Evolutionary conservation across 2,113 vertebrate species (phyloP).

Genomic region (Rhabdomys dilectus): DNA sequence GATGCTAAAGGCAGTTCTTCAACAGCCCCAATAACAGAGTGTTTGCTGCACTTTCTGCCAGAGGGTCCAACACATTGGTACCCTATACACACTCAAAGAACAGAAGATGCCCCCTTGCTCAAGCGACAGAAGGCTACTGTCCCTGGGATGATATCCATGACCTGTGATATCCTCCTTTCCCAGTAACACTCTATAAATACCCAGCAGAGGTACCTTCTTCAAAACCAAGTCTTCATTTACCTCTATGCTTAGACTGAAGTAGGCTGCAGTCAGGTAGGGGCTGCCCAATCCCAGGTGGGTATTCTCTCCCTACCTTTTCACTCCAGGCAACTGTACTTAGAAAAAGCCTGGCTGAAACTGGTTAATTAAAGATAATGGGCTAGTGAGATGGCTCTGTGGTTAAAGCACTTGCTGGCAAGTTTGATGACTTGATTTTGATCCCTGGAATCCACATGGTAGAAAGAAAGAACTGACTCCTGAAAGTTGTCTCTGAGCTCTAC

Average conservation of each 20-base stretch:
- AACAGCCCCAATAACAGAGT: background rate
- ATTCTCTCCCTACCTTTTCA: background rate
- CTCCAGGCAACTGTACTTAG: background rate
- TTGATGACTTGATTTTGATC: background rate
- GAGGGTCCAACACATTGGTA: conserved; percentile 70
- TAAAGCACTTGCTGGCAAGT: background rate
- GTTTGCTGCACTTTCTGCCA: conserved; percentile 75
- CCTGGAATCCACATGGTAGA: background rate
- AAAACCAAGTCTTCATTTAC: background rate
- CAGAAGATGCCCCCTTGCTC: conserved; percentile 82
- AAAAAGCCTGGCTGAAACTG: background rate
- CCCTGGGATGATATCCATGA: background rate
- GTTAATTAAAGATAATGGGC: background rate
- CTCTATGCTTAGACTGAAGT: background rate
- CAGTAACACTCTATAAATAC: background rate
- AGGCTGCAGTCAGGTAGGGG: background rate
- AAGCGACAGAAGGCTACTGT: background rate
- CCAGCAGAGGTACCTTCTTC: background rate
- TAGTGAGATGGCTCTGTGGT: background rate
- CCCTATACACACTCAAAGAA: conserved; percentile 87
- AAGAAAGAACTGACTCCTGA: background rate
- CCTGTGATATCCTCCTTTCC: background rate
- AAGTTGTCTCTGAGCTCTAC: background rate
- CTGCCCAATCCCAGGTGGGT: background rate
- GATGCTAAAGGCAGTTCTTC: background rate